Evolutionary conservation across 2,888 invertebrate genomes (phyloP).

Genomic region (Cinara cedri): DNA sequence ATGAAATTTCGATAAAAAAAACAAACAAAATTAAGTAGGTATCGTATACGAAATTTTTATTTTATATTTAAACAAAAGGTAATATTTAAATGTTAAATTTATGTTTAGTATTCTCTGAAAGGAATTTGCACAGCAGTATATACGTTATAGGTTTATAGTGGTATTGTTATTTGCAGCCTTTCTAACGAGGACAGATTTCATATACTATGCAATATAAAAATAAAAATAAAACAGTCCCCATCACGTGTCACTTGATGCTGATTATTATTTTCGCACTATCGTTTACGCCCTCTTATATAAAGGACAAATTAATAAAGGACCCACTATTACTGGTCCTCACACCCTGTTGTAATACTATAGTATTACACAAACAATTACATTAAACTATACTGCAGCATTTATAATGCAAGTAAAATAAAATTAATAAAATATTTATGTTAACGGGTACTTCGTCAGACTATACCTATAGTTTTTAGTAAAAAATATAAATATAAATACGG

Average conservation of each 20-base stretch:
- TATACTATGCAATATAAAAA: background rate
- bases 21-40: too few species aligned
- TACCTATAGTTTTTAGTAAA: too few species aligned
- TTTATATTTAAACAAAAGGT: background rate
- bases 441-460: too few species aligned
- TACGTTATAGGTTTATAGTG: background rate
- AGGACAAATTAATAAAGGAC: constrained; percentile 32
- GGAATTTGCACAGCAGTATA: background rate
- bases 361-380: constrained; percentile 1
- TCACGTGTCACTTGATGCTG: constrained; percentile 1
- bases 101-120: background rate
- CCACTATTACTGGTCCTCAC: background rate
- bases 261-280: constrained; percentile 30
- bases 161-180: background rate
- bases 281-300: constrained; percentile 29
- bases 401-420: background rate
- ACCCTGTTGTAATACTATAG: constrained; percentile 1
- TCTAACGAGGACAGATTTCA: background rate
- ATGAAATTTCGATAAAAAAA: too few species aligned
- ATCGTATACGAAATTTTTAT: too few species aligned
- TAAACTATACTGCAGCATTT: background rate
- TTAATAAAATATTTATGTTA: too few species aligned
- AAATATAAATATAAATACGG: too few species aligned
- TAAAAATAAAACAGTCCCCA: background rate
- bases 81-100: background rate